Evolutionary conservation across 2,797 vertebrate genomes (phyloP), one percentile per base, ranked within the genome.

Genomic region (Melanotaenia parkinsoni): DNA sequence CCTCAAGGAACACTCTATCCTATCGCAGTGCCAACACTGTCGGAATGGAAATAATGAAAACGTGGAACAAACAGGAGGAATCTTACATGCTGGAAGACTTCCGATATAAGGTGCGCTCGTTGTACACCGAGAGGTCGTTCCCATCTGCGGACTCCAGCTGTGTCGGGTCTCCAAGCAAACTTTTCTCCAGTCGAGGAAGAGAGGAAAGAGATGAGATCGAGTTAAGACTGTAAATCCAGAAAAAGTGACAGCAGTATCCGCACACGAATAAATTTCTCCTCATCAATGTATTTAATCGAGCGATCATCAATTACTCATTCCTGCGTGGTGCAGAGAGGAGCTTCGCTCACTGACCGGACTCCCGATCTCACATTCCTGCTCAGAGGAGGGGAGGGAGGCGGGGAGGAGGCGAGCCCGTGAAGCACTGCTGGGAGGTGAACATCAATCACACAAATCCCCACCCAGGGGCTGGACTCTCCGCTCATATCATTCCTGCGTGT

Each of bases 391-490:
- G 62, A 73, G 53, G 67, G 10, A 77, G 58, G 73, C 43, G 63
- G 43, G 40, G 60, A 65, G 64, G 78, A 77, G 77, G 79, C 51
- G 81, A 68, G 76, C 20, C 59, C 68, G 65, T 62, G 79, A 79
- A 83, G 74, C 76, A 38, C 76, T 76, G 80, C 82, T 82, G 65
- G 86, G 81, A 86, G 84, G 81, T 86, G 91, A 81, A 84, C 84
- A 70, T 92, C 92, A 87, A 77, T 90, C 90, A 88, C 62, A 51
- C 70, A 33, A 74, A 77, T 88, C 88, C 78, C 77, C 93, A 90
- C 93, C 93, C 90, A 90, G 87, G 76, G 92, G 92, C 85, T 12
- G 87, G 91, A 70, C 88, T 88, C 80, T 63, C 69, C 57, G 54
- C 76, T 70, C 77, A 86, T 69, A 71, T 72, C 82, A 28, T 62